Conservation (phyloP, 2,888 invertebrate species). For the Nephrotoma guestfalica region DNA sequence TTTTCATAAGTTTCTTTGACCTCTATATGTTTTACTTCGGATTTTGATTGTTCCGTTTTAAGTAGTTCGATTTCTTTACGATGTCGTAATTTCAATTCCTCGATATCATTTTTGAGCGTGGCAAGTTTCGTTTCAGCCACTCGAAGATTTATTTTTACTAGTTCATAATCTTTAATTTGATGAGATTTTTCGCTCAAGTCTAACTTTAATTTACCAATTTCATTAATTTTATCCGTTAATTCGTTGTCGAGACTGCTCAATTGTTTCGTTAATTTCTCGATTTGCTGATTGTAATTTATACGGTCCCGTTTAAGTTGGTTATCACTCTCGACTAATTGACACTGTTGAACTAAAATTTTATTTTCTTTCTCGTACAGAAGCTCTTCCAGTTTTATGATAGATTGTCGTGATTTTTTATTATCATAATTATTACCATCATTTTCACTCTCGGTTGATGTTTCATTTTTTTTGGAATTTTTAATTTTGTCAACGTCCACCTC, state of each 20-base stretch:
- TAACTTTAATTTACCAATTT: conserved; percentile 22
- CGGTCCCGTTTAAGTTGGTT: conserved; percentile 27
- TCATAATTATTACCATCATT: conserved; percentile 13
- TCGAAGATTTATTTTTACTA: conserved; percentile 21
- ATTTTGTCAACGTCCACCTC: conserved; percentile 21
- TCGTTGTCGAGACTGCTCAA: neutral
- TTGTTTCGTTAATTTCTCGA: conserved; percentile 19
- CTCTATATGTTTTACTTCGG: conserved; percentile 18
- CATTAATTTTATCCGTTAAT: conserved; percentile 20
- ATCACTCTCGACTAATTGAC: conserved; percentile 27
- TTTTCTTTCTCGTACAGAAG: conserved; percentile 32
- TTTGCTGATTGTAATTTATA: conserved; percentile 15
- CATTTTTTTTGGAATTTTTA: neutral
- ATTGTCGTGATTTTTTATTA: conserved; percentile 17
- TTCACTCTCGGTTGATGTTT: conserved; percentile 23
- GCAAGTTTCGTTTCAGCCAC: conserved; percentile 23
- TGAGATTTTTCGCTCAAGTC: conserved; percentile 15
- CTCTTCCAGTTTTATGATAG: conserved; percentile 30
- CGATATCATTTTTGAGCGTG: conserved; percentile 21
- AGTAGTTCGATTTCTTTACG: conserved; percentile 18
- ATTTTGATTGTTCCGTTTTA: conserved; percentile 19
- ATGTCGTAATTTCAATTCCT: conserved; percentile 21
- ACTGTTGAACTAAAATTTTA: conserved; percentile 27
- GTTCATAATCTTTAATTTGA: conserved; percentile 10
- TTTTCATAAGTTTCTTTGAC: conserved; percentile 17